Evolutionary conservation across 2,113 vertebrate species (phyloP).

Genomic region (Sphyrna mokarran): DNA sequence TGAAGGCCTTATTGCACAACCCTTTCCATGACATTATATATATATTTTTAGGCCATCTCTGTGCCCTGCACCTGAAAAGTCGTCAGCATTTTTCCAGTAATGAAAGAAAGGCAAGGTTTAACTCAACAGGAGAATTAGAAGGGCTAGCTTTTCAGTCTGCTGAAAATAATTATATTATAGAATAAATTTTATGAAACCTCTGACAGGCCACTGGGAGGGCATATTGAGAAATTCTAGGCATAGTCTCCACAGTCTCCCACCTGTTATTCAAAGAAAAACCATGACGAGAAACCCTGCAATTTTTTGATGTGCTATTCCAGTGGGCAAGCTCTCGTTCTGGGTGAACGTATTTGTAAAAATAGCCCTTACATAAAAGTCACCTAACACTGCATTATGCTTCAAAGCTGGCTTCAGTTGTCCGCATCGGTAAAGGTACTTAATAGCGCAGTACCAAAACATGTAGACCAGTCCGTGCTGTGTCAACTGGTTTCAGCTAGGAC

Average conservation of each 20-base stretch:
- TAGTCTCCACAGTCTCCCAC: no score
- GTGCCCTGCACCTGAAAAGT: not conserved
- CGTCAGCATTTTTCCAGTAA: not conserved
- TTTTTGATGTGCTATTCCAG: no score
- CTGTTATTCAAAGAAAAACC: not conserved
- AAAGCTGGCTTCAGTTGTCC: not conserved
- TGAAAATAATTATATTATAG: not conserved
- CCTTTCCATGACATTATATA: not conserved
- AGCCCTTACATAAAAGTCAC: not conserved
- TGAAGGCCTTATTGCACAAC: not conserved
- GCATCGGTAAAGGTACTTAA: not conserved
- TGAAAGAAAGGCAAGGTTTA: slow-evolving; percentile 1
- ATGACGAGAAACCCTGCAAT: not conserved
- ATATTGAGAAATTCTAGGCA: not conserved
- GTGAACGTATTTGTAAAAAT: not conserved
- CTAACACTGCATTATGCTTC: not conserved
- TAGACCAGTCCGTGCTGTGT: not conserved
- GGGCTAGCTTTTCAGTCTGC: not conserved
- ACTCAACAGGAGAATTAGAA: not conserved
- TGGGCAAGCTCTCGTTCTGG: not conserved
- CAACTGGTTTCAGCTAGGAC: not conserved
- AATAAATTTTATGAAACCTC: not conserved
- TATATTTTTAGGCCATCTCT: not conserved
- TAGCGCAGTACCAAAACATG: not conserved
- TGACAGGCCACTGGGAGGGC: not conserved